Base-by-base conservation (phyloP, 2,888 invertebrate genomes). In the Tiliacea citrago region DNA sequence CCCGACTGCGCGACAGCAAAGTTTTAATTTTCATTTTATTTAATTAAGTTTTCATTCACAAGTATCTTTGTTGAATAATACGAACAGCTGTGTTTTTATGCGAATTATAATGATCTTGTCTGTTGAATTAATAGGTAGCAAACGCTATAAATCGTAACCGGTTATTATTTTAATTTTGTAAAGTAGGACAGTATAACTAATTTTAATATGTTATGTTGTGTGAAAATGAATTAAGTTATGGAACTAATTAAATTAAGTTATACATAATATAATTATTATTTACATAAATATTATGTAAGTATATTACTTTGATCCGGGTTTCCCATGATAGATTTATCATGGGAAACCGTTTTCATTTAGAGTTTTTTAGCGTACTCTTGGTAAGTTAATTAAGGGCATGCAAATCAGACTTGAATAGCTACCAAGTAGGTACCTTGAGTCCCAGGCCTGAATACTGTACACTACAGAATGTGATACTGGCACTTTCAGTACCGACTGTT, bases 11-110 rank as follows among this genome's bases (percentile, higher is more conserved):
- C 21, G 29, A 29, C 47, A 29, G 2, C 12, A 47, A 45, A 24
- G 2, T 29, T 29, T 29, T 29, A 29, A 29, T 29, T 29, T 29
- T 2, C 29, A 29, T 29, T 29, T 29, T 2, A 29, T 29, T 29
- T 29, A 29, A 2, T 29, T 29, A 29, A 29, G 29, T 29, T 29
- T 29, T 29, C 29, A 29, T 29, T 29, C 29, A 29, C 1, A 29
- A 10, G 24, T 29, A 61, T 39, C 7, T 61, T 61, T 7, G 2
- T 39, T n/a, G 16, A 60, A 51, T 57, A 24, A 21, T 21, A 35
- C 10, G n/a, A 72, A 61, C 61, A 73, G 73, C 45, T 57, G 80
- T 42, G 35, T 62, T 70, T 57, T 76, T 49, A 60, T 71, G 29
- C 21, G n/a, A 72, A 49, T 12, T 66, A 42, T n/a, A 24, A 67